phyloP scores from a whole-genome alignment of 1,140 invertebrate genomes.

The Nebria ingens region DNA sequence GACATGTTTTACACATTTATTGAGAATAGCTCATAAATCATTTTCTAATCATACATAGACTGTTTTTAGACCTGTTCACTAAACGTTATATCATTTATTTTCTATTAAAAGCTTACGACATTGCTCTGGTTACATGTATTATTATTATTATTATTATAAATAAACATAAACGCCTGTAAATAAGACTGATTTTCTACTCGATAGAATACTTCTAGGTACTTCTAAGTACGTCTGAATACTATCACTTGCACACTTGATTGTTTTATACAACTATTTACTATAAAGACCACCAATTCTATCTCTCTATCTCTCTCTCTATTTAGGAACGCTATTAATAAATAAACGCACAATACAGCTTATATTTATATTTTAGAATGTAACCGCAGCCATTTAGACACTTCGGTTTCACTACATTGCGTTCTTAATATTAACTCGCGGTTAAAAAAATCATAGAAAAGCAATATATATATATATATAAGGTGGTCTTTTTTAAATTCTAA shows the following conservation, averaged over 20 bases:
- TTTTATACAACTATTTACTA: neutral
- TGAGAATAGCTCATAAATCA: neutral
- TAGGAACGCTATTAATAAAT: too few species aligned
- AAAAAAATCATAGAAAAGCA: too few species aligned
- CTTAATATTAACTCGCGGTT: too few species aligned
- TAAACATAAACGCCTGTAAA: constrained; percentile 26
- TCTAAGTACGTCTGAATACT: neutral
- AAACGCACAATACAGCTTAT: too few species aligned
- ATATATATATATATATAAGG: too few species aligned
- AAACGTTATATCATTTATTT: neutral
- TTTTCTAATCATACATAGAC: neutral
- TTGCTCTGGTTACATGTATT: too few species aligned
- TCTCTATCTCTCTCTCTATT: too few species aligned
- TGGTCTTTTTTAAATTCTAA: too few species aligned
- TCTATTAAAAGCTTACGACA: neutral
- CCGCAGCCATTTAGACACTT: too few species aligned
- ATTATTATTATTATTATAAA: constrained; percentile 4
- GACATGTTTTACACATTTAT: too few species aligned
- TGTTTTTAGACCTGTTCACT: neutral
- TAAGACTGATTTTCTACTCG: constrained; percentile 35
- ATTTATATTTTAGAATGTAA: too few species aligned
- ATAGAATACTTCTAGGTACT: neutral
- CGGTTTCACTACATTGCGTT: too few species aligned
- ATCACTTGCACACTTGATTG: neutral
- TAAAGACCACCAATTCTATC: neutral